These are phyloP conservation scores for Ochotona curzoniae DNA, from an alignment of 2,113 vertebrate species.

Conservation along the genomic window DNA sequence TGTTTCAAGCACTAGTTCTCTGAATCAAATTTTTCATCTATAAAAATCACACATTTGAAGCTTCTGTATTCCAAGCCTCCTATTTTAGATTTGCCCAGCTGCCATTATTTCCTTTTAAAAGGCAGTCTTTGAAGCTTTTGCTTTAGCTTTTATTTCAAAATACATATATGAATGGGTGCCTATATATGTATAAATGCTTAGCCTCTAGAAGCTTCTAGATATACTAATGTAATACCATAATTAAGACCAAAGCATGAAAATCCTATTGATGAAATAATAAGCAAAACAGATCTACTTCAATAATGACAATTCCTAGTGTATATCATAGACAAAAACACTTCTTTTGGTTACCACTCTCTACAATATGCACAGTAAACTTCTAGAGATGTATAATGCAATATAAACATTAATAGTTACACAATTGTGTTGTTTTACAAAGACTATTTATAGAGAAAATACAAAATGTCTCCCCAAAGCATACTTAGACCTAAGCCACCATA, in stretches of 20 bases:
- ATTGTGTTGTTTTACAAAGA: conserved; percentile 90
- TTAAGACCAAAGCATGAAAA: conserved; percentile 75
- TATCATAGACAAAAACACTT: conserved; percentile 83
- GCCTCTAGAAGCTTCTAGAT: conserved; percentile 36
- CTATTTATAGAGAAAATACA: conserved; percentile 92
- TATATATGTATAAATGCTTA: not conserved
- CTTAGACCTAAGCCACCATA: conserved; percentile 98
- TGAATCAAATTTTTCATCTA: conserved; percentile 34
- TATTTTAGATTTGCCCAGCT: conserved; percentile 26
- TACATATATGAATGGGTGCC: not conserved
- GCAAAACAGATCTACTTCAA: conserved; percentile 79
- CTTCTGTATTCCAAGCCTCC: conserved; percentile 4
- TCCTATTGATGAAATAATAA: conserved; percentile 77
- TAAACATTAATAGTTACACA: conserved; percentile 90
- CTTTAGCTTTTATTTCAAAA: conserved; percentile 63
- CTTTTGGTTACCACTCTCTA: conserved; percentile 78
- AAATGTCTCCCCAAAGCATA: conserved; percentile 94
- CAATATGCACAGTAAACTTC: conserved; percentile 84
- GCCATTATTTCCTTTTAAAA: conserved; percentile 47
- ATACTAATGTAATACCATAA: conserved; percentile 60
- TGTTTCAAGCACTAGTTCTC: not conserved
- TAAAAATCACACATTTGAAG: conserved; percentile 30
- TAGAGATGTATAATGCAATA: conserved; percentile 87
- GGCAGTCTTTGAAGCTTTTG: conserved; percentile 51
- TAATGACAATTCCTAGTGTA: conserved; percentile 77